These are phyloP conservation scores for Murina feae DNA, from an alignment of 2,113 vertebrate species.

Conservation along the genomic window DNA sequence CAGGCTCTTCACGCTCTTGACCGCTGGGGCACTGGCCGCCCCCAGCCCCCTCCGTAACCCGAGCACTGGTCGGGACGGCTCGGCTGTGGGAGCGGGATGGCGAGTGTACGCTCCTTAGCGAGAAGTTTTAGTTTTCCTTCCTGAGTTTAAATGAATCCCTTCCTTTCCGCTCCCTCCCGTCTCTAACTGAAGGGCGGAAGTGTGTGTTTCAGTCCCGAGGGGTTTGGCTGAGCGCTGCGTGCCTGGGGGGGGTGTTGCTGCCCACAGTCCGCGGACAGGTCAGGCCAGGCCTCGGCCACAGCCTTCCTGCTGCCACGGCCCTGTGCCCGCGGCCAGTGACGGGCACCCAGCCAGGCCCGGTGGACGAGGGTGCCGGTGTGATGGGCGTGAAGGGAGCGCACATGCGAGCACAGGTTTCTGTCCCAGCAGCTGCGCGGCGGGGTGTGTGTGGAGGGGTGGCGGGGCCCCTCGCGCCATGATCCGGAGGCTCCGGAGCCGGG, in stretches of 20 bases:
- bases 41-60: too few relatives aligned
- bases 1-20: too few relatives aligned
- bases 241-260: too few relatives aligned
- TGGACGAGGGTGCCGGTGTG: background rate
- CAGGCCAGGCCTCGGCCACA: background rate
- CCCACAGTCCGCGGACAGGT: rapidly evolving
- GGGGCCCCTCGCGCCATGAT: rapidly evolving
- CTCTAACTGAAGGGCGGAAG: background rate
- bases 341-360: background rate
- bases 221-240: rapidly evolving
- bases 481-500: background rate
- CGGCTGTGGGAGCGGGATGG: background rate
- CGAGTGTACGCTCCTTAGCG: background rate
- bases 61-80: background rate
- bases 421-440: rapidly evolving
- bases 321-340: rapidly evolving
- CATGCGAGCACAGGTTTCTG: background rate
- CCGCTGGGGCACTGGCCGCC: too few relatives aligned
- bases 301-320: background rate
- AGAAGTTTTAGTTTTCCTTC: background rate
- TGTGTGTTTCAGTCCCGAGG: background rate
- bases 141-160: background rate
- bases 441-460: background rate
- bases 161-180: background rate
- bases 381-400: background rate